A percentile compares a stretch with the other conserved stretches of the same genome.
Evolutionary conservation across 2,888 invertebrate species (phyloP).

Genomic region (Aphodius sticticus): DNA sequence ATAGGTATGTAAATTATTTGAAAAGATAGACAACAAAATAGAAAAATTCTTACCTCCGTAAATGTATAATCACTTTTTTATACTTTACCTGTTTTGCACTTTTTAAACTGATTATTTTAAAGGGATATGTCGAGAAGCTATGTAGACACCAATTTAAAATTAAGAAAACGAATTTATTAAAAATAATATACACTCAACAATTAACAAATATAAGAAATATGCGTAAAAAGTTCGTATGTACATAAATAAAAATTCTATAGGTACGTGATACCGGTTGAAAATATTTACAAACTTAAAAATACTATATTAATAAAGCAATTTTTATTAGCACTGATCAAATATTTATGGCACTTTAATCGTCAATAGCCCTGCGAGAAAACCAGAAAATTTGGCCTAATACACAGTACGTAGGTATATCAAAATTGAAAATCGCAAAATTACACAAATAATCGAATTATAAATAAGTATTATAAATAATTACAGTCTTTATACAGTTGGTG

Average conservation of each 20-base stretch:
- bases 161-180: constrained; percentile 35
- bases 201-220: constrained; percentile 10
- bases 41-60: no score
- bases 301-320: constrained; percentile 16
- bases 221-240: neutral
- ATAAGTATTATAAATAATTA: constrained; percentile 15
- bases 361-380: neutral
- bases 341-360: constrained; percentile 14
- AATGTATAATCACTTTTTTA: no score
- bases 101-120: no score
- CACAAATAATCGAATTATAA: neutral
- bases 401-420: neutral
- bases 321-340: constrained; percentile 15
- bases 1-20: no score
- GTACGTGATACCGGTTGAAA: constrained; percentile 34
- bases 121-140: no score
- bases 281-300: constrained; percentile 28
- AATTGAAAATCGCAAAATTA: constrained; percentile 6
- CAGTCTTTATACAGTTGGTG: constrained; percentile 19
- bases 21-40: no score
- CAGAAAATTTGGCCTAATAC: constrained; percentile 11
- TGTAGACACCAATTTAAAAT: constrained; percentile 13
- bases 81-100: no score
- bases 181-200: constrained; percentile 44
- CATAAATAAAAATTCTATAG: neutral